Conservation (phyloP, 2,113 vertebrate species). For the Dipodomys stephensi region DNA sequence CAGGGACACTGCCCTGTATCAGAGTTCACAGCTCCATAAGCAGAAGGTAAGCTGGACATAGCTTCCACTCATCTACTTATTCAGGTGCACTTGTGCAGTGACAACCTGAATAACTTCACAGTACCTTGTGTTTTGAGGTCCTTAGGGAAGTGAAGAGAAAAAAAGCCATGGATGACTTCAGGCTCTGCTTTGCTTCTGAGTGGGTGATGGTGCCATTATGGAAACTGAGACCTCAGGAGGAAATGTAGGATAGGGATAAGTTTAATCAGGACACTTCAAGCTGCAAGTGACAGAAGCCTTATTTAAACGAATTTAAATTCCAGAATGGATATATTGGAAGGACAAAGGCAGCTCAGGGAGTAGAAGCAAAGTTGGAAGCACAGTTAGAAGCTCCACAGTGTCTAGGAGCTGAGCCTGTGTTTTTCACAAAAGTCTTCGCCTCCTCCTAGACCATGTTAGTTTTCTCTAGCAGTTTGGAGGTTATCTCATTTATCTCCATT, state of each 20-base stretch:
- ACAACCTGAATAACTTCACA: not conserved
- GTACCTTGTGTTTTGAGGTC: not conserved
- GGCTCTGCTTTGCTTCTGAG: conserved; percentile 13
- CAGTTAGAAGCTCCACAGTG: not conserved
- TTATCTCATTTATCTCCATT: not conserved
- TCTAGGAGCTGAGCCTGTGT: not conserved
- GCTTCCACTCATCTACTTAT: no score
- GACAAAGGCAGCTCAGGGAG: not conserved
- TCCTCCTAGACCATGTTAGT: not conserved
- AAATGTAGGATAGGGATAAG: not conserved
- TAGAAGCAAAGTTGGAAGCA: not conserved
- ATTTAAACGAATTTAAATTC: not conserved
- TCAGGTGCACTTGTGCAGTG: not conserved
- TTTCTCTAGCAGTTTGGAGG: not conserved
- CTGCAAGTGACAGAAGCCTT: not conserved
- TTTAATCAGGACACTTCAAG: not conserved
- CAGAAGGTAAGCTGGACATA: not conserved
- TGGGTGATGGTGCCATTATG: not conserved
- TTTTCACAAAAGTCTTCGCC: not conserved
- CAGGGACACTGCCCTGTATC: not conserved
- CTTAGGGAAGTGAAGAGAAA: not conserved
- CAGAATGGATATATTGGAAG: not conserved
- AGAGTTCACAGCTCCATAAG: not conserved
- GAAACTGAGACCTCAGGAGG: not conserved
- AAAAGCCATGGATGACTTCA: not conserved